Percentiles rank a stretch among this genome's conserved stretches.
Conservation (phyloP, 2,888 invertebrate genomes). For the Smittia sp. region DNA sequence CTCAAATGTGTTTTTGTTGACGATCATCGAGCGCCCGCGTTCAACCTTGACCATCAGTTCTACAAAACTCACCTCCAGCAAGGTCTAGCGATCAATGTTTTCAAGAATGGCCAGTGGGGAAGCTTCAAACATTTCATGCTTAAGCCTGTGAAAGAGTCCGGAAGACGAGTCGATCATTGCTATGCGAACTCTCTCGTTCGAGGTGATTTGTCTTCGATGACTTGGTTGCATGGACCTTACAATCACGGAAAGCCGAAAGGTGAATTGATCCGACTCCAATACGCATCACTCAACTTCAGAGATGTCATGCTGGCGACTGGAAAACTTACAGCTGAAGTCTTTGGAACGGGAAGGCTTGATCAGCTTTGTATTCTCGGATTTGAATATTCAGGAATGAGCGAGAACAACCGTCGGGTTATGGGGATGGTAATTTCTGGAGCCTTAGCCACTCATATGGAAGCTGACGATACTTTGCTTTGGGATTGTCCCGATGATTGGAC, state of each 20-base stretch:
- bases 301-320: conserved; percentile 94
- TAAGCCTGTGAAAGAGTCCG: conserved; percentile 53
- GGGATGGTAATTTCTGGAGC: conserved; percentile 58
- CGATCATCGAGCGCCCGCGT: conserved; percentile 63
- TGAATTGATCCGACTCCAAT: conserved; percentile 60
- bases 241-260: conserved; percentile 47
- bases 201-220: conserved; percentile 82
- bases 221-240: conserved; percentile 74
- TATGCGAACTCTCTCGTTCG: conserved; percentile 72
- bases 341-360: conserved; percentile 63
- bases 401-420: conserved; percentile 64
- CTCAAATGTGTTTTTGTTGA: conserved; percentile 64
- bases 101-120: conserved; percentile 62
- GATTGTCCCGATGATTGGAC: conserved; percentile 69
- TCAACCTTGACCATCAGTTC: conserved; percentile 62
- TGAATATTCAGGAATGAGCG: conserved; percentile 62
- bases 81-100: conserved; percentile 77
- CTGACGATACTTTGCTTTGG: conserved; percentile 56
- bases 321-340: conserved; percentile 78
- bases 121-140: conserved; percentile 79
- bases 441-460: conserved; percentile 58
- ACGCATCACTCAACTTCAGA: conserved; percentile 85
- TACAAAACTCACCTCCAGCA: conserved; percentile 66
- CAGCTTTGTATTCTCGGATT: conserved; percentile 69
- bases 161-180: conserved; percentile 61